phyloP scores from a whole-genome alignment of 1,140 invertebrate genomes.

The Chrysoperla carnea region DNA sequence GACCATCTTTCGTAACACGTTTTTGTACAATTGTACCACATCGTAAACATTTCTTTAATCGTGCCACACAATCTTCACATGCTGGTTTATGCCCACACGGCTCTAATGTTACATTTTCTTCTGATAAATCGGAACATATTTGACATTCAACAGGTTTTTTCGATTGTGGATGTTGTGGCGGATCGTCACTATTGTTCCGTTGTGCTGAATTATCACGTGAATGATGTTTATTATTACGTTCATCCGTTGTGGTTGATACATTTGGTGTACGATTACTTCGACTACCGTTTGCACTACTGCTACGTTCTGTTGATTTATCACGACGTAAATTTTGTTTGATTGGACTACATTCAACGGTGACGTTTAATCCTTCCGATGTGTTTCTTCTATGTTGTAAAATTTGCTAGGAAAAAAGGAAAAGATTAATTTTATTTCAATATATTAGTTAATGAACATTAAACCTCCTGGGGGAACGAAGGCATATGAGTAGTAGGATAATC shows the following conservation, averaged over 20 bases:
- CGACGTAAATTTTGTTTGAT: slow-evolving; percentile 9
- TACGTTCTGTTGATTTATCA: too few species aligned
- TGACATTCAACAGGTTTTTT: slow-evolving; percentile 40
- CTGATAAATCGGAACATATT: slow-evolving; percentile 48
- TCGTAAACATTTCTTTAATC: slow-evolving; percentile 65
- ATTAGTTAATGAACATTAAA: too few species aligned
- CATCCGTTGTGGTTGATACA: neutral
- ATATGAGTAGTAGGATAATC: too few species aligned
- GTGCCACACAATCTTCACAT: slow-evolving; percentile 56
- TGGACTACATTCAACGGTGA: slow-evolving; percentile 10
- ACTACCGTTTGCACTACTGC: neutral
- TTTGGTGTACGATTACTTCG: slow-evolving; percentile 7
- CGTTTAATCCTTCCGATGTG: slow-evolving; percentile 11
- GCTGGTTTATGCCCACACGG: slow-evolving; percentile 59
- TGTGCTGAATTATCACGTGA: neutral
- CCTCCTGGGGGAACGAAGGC: too few species aligned
- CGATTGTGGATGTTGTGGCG: slow-evolving; percentile 1
- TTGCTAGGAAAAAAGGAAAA: too few species aligned
- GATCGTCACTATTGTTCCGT: neutral
- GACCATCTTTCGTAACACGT: slow-evolving; percentile 30
- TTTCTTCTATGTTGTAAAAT: neutral
- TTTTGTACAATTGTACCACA: slow-evolving; percentile 42
- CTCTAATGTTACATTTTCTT: slow-evolving; percentile 43
- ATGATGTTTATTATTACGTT: neutral
- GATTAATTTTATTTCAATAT: too few species aligned